Evolutionary conservation across 2,888 invertebrate species (phyloP).

Genomic region (Pheosia tremula): DNA sequence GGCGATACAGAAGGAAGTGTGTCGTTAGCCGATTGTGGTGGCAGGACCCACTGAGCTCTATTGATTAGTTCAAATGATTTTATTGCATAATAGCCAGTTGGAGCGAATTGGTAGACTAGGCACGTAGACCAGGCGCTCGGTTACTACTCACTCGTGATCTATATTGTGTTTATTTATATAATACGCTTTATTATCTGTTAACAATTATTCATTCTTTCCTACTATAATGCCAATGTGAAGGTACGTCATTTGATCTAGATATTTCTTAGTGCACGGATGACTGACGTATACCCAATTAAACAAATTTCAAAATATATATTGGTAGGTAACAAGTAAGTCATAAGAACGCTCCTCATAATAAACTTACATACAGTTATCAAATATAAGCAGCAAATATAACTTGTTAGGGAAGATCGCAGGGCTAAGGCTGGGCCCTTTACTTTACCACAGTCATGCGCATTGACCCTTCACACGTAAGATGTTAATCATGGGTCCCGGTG

Average conservation of each 20-base stretch:
- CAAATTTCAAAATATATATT: too few species aligned
- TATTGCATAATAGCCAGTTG: slow-evolving; percentile 73
- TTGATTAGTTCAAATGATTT: slow-evolving; percentile 80
- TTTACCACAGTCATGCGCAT: slow-evolving; percentile 56
- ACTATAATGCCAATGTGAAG: neutral
- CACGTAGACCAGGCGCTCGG: slow-evolving; percentile 37
- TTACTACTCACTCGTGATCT: neutral
- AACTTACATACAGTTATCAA: neutral
- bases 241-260: too few species aligned
- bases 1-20: slow-evolving; percentile 58
- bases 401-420: slow-evolving; percentile 32
- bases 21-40: slow-evolving; percentile 63
- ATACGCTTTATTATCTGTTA: neutral
- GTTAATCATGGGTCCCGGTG: slow-evolving; percentile 66
- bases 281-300: too few species aligned
- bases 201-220: neutral
- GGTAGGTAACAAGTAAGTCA: too few species aligned
- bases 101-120: slow-evolving; percentile 49
- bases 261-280: too few species aligned
- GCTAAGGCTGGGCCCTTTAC: slow-evolving; percentile 21
- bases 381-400: slow-evolving; percentile 3
- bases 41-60: slow-evolving; percentile 74
- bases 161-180: neutral
- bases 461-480: slow-evolving; percentile 79
- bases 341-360: neutral